phyloP scores from a whole-genome alignment of 1,140 invertebrate genomes.

The Acyrthosiphon pisum region DNA sequence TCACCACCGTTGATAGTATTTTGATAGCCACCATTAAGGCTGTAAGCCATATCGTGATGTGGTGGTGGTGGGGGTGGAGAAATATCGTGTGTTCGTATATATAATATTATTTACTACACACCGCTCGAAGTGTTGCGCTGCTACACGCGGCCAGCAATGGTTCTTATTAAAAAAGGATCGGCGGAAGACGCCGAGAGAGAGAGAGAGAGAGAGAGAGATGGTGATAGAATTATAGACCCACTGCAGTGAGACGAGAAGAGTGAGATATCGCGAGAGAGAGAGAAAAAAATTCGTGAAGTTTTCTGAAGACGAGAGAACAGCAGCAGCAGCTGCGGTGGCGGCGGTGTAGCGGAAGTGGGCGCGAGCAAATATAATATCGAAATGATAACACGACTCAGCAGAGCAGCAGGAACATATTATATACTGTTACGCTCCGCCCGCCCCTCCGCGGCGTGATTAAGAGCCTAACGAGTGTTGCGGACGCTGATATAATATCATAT shows the following conservation, averaged over 20 bases:
- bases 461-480: constrained; percentile 48
- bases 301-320: neutral
- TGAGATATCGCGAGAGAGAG: neutral
- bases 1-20: constrained; percentile 43
- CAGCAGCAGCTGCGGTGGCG: neutral
- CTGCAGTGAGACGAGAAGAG: too few species aligned
- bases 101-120: neutral
- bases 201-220: neutral
- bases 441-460: constrained; percentile 27
- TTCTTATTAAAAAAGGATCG: constrained; percentile 51
- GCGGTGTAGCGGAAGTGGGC: neutral
- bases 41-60: neutral
- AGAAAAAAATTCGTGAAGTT: neutral
- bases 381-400: constrained; percentile 15
- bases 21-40: constrained; percentile 49
- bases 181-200: too few species aligned
- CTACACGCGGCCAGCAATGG: neutral
- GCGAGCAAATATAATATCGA: constrained; percentile 25
- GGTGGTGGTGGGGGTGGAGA: neutral
- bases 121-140: neutral
- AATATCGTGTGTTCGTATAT: neutral
- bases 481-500: constrained; percentile 26
- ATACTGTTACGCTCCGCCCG: neutral
- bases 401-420: neutral
- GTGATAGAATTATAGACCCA: neutral